These are phyloP conservation scores for Epinotia nisella DNA, from an alignment of 2,888 invertebrate species.

Conservation along the genomic window DNA sequence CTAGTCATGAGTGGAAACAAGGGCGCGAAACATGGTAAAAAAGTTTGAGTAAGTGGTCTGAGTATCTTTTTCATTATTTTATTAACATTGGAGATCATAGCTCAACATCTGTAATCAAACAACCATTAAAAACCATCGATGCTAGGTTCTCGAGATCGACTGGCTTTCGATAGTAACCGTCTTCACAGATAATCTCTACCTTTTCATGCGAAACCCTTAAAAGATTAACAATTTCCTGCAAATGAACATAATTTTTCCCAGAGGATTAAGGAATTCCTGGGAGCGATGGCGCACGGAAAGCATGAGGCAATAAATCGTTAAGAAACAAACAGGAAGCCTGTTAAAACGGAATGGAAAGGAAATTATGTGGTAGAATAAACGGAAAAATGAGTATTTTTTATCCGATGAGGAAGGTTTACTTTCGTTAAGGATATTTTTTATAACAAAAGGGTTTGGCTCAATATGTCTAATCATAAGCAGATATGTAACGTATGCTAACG, in stretches of 20 bases:
- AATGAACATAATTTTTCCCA: constrained; percentile 15
- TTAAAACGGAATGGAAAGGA: constrained; percentile 29
- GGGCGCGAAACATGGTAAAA: too few relatives aligned
- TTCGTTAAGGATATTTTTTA: constrained; percentile 13
- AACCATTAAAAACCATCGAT: too few relatives aligned
- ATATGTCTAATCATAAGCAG: too few relatives aligned
- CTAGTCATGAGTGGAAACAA: too few relatives aligned
- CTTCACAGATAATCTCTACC: constrained; percentile 2
- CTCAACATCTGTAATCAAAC: too few relatives aligned
- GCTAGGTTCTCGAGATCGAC: background rate
- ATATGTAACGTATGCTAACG: background rate
- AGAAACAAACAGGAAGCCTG: constrained; percentile 33
- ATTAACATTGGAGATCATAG: too few relatives aligned
- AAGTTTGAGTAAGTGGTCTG: too few relatives aligned
- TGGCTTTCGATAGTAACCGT: background rate
- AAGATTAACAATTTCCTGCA: constrained; percentile 18
- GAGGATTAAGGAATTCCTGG: constrained; percentile 29
- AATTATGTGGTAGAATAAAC: constrained; percentile 24
- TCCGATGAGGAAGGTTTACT: constrained; percentile 10
- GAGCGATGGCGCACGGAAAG: constrained; percentile 26
- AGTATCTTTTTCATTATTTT: too few relatives aligned
- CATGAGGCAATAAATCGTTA: constrained; percentile 25
- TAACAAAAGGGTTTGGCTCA: background rate
- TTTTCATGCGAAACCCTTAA: constrained; percentile 11
- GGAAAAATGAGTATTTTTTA: constrained; percentile 27